Evolutionary conservation across 2,888 invertebrate species (phyloP), one percentile per base, ranked within the genome.

Genomic region (Drosophila austrosaltans): DNA sequence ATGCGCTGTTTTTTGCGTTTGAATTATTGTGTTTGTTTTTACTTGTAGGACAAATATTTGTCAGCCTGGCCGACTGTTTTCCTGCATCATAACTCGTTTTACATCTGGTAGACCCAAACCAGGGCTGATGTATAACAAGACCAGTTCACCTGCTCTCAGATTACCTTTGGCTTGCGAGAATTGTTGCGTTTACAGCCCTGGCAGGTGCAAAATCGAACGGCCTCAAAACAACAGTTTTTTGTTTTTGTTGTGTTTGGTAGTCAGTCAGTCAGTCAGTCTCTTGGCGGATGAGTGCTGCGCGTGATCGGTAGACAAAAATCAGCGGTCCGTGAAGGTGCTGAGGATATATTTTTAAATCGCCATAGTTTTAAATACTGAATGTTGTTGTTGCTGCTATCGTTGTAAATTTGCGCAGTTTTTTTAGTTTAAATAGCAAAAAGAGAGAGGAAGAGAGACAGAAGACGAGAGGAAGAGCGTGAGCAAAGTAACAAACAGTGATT

Each of bases 311-410:
- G 74, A 75, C 20, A 76, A 76, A 76, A 79, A 76, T 81, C 75
- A 80, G 68, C 83, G 83, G 83, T 84, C 82, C 75, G 81, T 81
- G 84, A 81, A 88, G 87, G 84, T 82, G 88, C 65, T 80, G 83
- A 86, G 87, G 89, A 81, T 78, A 79, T 79, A 57, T 56, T 57
- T 66, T 73, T 76, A 69, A 70, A 74, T 71, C 74, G 82, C 69
- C 72, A 66, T 68, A 63, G 74, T 76, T 74, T 63, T 64, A 61
- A 60, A 69, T 63, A 69, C 66, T 68, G 69, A 70, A 73, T 66
- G 62, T 72, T 69, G 74, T 81, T 75, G 69, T 81, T 77, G 76
- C 70, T 75, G 62, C 70, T 70, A 70, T 25, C 77, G 71, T 60
- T 76, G 73, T 75, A 79, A 72, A 84, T 87, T 84, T 83, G 84